phyloP scores from a whole-genome alignment of 2,888 invertebrate genomes.

The Machimus rusticus region DNA sequence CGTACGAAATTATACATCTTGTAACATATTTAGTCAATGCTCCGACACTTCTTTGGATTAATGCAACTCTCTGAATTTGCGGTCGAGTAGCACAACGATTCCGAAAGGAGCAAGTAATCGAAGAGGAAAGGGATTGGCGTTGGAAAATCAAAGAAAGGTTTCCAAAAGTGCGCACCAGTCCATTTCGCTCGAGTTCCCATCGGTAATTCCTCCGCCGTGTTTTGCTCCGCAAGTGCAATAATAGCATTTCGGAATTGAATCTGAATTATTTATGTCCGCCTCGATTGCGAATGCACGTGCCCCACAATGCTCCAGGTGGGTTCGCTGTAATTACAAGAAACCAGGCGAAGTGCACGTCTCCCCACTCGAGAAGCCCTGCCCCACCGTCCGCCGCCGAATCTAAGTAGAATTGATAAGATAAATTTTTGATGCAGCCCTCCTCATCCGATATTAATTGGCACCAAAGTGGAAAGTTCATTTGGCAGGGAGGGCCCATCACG shows the following conservation, averaged over 20 bases:
- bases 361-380: neutral
- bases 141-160: neutral
- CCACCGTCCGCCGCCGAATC: neutral
- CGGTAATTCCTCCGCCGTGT: neutral
- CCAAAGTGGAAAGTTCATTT: constrained; percentile 15
- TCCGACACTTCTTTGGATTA: neutral
- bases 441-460: constrained; percentile 13
- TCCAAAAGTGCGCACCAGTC: neutral
- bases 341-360: neutral
- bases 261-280: constrained; percentile 14
- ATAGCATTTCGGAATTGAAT: constrained; percentile 18
- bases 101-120: neutral
- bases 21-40: neutral
- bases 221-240: neutral
- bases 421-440: constrained; percentile 4
- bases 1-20: no score
- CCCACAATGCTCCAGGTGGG: neutral
- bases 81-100: neutral
- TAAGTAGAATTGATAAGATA: neutral
- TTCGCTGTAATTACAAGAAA: neutral
- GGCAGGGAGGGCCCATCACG: neutral
- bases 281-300: neutral
- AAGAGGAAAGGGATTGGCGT: neutral
- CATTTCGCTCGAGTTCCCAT: neutral
- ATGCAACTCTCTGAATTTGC: neutral